phyloP scores from a whole-genome alignment of 2,888 invertebrate genomes.

The Cheilosia soror region DNA sequence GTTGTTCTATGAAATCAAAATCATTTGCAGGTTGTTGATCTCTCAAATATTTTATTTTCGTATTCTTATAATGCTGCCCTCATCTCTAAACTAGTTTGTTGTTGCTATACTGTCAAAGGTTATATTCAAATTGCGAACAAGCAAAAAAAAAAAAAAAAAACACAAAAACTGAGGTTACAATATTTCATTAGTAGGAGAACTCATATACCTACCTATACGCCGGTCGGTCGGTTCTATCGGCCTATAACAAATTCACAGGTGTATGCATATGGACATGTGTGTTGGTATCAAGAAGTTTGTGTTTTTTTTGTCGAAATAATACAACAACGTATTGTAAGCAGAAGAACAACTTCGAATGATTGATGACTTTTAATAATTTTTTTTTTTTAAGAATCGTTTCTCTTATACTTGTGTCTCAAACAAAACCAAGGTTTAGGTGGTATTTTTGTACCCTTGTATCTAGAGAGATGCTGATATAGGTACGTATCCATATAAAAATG shows the following conservation, averaged over 20 bases:
- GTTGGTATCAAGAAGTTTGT: constrained; percentile 53
- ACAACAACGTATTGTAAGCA: constrained; percentile 59
- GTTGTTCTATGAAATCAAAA: constrained; percentile 71
- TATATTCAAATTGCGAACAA: constrained; percentile 72
- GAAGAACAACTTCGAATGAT: constrained; percentile 71
- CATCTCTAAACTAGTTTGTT: constrained; percentile 60
- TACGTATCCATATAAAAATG: constrained; percentile 19
- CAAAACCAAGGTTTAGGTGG: constrained; percentile 30
- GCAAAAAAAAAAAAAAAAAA: constrained; percentile 30
- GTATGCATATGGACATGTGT: constrained; percentile 9
- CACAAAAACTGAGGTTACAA: constrained; percentile 40
- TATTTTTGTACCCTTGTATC: constrained; percentile 39
- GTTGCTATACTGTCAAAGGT: constrained; percentile 71
- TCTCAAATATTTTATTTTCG: constrained; percentile 36
- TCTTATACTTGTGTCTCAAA: constrained; percentile 24
- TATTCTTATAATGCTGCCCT: constrained; percentile 42
- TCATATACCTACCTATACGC: background rate
- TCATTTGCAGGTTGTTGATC: constrained; percentile 75
- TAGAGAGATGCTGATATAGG: constrained; percentile 19
- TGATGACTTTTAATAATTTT: constrained; percentile 65
- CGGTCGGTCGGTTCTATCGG: constrained; percentile 5
- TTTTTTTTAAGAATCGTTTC: constrained; percentile 52
- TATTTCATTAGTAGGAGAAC: constrained; percentile 44
- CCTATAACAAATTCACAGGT: constrained; percentile 20
- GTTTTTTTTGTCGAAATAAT: constrained; percentile 31